phyloP scores from a whole-genome alignment of 2,888 invertebrate species.

The Anagyrus pseudococci region DNA sequence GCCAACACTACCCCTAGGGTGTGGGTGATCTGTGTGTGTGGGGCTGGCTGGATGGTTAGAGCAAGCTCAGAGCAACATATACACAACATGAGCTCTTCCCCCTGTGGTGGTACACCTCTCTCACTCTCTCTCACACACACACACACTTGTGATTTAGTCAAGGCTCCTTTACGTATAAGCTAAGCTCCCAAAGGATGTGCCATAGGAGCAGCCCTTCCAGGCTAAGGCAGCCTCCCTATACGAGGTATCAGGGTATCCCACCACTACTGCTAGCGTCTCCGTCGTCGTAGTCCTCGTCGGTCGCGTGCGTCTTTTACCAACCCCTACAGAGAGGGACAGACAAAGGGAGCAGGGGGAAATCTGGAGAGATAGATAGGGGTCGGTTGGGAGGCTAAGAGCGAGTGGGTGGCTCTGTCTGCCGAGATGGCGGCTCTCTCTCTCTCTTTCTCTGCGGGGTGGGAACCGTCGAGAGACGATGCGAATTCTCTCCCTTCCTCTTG shows the following conservation, averaged over 20 bases:
- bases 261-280: not conserved
- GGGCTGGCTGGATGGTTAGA: not conserved
- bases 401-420: not conserved
- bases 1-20: constrained; percentile 33
- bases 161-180: constrained; percentile 25
- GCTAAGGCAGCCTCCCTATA: not conserved
- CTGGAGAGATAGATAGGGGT: constrained; percentile 13
- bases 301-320: not conserved
- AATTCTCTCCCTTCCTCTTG: too few relatives aligned
- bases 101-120: not conserved
- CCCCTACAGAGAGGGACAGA: not conserved
- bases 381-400: constrained; percentile 20
- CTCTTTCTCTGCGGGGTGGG: too few relatives aligned
- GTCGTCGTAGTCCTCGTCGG: too few relatives aligned
- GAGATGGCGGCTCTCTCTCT: too few relatives aligned
- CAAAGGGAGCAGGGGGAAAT: constrained; percentile 19
- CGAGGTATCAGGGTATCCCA: too few relatives aligned
- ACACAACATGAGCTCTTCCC: not conserved
- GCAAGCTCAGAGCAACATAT: not conserved
- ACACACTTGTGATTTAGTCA: constrained; percentile 21
- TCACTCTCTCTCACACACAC: not conserved
- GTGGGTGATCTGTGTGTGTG: too few relatives aligned
- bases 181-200: constrained; percentile 24
- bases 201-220: too few relatives aligned
- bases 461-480: too few relatives aligned